These are phyloP conservation scores for Neodiprion pinetum DNA, from an alignment of 1,140 invertebrate genomes.

Conservation along the genomic window DNA sequence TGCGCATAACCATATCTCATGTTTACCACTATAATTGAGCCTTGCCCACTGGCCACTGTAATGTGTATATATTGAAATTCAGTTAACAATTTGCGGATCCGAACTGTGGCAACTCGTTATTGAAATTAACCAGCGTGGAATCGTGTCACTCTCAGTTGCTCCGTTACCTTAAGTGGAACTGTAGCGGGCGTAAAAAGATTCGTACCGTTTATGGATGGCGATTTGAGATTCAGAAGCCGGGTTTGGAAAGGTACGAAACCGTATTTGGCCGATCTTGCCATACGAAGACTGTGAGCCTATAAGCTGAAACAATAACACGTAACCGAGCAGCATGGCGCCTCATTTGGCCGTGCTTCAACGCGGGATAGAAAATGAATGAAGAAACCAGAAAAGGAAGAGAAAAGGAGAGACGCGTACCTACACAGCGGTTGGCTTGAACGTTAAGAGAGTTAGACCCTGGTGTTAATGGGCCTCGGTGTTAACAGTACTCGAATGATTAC, in stretches of 20 bases:
- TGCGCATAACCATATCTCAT: too few relatives aligned
- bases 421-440: not conserved
- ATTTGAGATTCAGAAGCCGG: constrained; percentile 25
- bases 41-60: too few relatives aligned
- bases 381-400: not conserved
- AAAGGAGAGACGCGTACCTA: not conserved
- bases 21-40: too few relatives aligned
- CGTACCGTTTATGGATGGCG: constrained; percentile 39
- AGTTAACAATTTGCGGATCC: constrained; percentile 10
- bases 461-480: constrained; percentile 38
- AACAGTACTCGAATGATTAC: constrained; percentile 43
- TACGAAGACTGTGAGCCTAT: constrained; percentile 5
- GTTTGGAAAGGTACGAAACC: constrained; percentile 44
- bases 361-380: constrained; percentile 34
- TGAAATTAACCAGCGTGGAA: constrained; percentile 52
- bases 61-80: not conserved
- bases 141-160: constrained; percentile 37
- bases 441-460: not conserved
- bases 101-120: constrained; percentile 37
- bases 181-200: constrained; percentile 39
- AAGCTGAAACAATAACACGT: constrained; percentile 20
- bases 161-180: constrained; percentile 45
- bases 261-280: constrained; percentile 45
- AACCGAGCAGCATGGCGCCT: constrained; percentile 30
- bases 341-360: constrained; percentile 11